Evolutionary conservation across 2,797 vertebrate species (phyloP), one percentile per base, ranked within the genome.

Genomic region (Spinus olivaceus): DNA sequence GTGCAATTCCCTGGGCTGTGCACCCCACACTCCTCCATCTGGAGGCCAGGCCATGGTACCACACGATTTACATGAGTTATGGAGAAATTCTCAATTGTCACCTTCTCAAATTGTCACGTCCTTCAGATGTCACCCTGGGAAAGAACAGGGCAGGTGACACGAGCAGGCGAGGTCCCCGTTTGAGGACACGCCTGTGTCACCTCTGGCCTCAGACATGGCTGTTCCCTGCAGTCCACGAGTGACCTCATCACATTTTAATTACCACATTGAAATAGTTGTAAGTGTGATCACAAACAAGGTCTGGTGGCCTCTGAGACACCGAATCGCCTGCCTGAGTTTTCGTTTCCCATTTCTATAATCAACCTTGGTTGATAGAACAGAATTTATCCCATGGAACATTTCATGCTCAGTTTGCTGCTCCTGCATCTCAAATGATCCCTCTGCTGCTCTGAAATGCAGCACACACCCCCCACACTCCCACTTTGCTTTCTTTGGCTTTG

Each of bases 41-140:
- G 0, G 0, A 47, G n/a, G 33, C 46, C 87, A 59, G 42, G 11
- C 33, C 0, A 0, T 33, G 47, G 11, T 4, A 35, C 35, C 3
- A 1, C 15, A 16, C 0, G 3, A 51, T 41, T 32, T 11, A 59
- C 30, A 13, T 1, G 3, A 86, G 27, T 64, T 41, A 46, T 1
- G 14, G 73, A 44, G 67, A 64, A 67, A 44, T 53, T 46, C 64
- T 14, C 56, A n/a, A 61, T 47, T 8, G 12, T 42, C 33, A 51
- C 41, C 44, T 76, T 32, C 66, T 37, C 24, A 59, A 37, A 27
- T 59, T 37, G 24, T 37, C 57, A 59, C 35, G 13, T 37, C 9
- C 25, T 37, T 37, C 60, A 35, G 39, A 59, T 8, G 12, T 33
- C 32, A 49, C 37, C 44, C 32, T 6, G 2, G 66, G 35, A 35